Base-by-base conservation (phyloP, 2,113 vertebrate species). In the Lepisosteus osseus region DNA sequence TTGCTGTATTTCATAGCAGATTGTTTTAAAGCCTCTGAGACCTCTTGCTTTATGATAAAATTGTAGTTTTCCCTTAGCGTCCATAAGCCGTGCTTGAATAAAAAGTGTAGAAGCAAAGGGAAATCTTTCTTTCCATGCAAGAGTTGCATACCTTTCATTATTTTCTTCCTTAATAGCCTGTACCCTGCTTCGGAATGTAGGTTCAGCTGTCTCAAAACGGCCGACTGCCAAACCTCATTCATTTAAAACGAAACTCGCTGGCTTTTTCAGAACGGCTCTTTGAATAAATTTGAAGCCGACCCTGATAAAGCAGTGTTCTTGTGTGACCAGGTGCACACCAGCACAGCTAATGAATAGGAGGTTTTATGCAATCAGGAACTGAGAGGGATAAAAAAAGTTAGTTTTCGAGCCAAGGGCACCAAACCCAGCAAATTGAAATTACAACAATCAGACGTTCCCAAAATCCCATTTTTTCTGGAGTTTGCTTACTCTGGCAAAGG, bases 111-210 rank as follows among this genome's bases (percentile, higher is more conserved):
- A 7, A 13, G 47, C 65, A 81, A 68, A 77, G 68, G 61, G 74
- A 77, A 72, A 51, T 64, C 61, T 73, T 68, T 74, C 69, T 76
- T 59, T 70, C 66, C 42, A 54, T 43, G 40, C 57, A 17, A 12
- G 44, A 62, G 67, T 43, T 66, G 70, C 72, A 51, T 29, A 15
- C 45, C 29, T 65, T 65, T 62, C 73, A 41, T 54, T 73, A 69
- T 79, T 79, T 81, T 73, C 65, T 57, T 77, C 67, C 63, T 74
- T 76, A 76, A 67, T 61, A 69, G 79, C 66, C 74, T 67, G 61
- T 62, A 62, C 69, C 76, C 66, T 41, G 62, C 57, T 64, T 67
- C 63, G 77, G 69, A 78, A 77, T 75, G 75, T 77, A 76, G 59
- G 68, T 75, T 77, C 76, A 82, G 81, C 72, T 77, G 75, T 77